Evolutionary conservation across 2,113 vertebrate genomes (phyloP), one percentile per base, ranked within the genome.

Genomic region (Pterocles gutturalis): DNA sequence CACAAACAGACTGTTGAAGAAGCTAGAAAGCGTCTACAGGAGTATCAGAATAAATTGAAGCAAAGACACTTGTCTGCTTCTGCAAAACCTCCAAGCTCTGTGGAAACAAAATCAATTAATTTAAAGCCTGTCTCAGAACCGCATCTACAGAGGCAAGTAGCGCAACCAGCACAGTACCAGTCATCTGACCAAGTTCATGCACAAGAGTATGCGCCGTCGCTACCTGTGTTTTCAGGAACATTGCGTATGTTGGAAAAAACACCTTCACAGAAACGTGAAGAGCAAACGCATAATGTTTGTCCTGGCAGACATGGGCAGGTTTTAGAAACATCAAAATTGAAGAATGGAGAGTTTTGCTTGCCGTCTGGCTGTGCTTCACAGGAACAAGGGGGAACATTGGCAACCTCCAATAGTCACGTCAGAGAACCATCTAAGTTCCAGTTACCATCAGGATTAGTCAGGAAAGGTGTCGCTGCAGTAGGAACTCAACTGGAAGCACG

Each of bases 31-130:
- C 97, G 36, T 38, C 97, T 99, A 43, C 97, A 99, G 29, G 98
- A 99, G 33, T 99, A 99, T 97, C 99, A 99, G 96, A 92, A 94
- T 45, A 89, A 98, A 41, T 73, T 99, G 83, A 98, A 94, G 72
- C 92, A 97, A 51, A 98, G 97, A 61, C 97, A 98, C 82, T 95
- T 91, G 24, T 80, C 96, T 29, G 12, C 85, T 92, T 88, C 94
- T 77, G 55, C 83, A 26, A 29, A 45, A 3, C 69, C 88, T 15
- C 16, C 58, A 13, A 79, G 26, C 34, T 16, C 96, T 28, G 21
- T 79, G 64, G 70, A 71, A 70, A 54, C 85, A 62, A 91, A 83
- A 28, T 31, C 58, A 11, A 2, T 34, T n/a, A 4, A 9, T 64
- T 53, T 34, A 18, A 77, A 58, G n/a, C 45, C 76, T 76, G 13